phyloP scores from a whole-genome alignment of 2,888 invertebrate genomes.

The Metallyticus violacea region DNA sequence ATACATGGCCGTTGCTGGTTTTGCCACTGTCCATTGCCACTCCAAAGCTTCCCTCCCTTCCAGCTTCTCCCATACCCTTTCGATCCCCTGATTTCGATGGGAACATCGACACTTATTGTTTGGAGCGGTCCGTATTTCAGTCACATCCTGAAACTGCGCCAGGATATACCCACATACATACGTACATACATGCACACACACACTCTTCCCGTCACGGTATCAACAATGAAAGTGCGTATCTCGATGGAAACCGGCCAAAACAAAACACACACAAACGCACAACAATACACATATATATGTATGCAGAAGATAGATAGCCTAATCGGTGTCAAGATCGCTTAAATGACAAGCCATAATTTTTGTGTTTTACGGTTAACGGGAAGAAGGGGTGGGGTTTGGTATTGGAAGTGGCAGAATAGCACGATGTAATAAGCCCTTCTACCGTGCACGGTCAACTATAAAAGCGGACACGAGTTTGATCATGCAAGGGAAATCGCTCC shows the following conservation, averaged over 20 bases:
- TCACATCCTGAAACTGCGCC: constrained; percentile 7
- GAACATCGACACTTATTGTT: constrained; percentile 17
- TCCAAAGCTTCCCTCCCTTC: background rate
- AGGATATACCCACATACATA: constrained; percentile 12
- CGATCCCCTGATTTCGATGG: constrained; percentile 9
- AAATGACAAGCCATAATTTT: constrained; percentile 27
- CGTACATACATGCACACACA: background rate
- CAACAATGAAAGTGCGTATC: constrained; percentile 29
- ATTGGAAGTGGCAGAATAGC: constrained; percentile 1
- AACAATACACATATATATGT: constrained; percentile 11
- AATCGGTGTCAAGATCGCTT: constrained; percentile 22
- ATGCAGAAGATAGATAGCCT: constrained; percentile 25
- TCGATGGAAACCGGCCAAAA: constrained; percentile 8
- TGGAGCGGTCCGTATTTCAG: constrained; percentile 2
- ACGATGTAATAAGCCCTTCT: background rate
- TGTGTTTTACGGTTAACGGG: constrained; percentile 12
- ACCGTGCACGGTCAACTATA: background rate
- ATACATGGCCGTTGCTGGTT: constrained; percentile 22
- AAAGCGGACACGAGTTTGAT: background rate
- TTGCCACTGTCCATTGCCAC: constrained; percentile 10
- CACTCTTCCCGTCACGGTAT: constrained; percentile 4
- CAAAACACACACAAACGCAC: constrained; percentile 15
- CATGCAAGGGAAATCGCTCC: background rate
- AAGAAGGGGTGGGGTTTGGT: background rate
- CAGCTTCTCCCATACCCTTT: constrained; percentile 1